Conservation (phyloP, 2,113 vertebrate species). For the Vidua chalybeata region DNA sequence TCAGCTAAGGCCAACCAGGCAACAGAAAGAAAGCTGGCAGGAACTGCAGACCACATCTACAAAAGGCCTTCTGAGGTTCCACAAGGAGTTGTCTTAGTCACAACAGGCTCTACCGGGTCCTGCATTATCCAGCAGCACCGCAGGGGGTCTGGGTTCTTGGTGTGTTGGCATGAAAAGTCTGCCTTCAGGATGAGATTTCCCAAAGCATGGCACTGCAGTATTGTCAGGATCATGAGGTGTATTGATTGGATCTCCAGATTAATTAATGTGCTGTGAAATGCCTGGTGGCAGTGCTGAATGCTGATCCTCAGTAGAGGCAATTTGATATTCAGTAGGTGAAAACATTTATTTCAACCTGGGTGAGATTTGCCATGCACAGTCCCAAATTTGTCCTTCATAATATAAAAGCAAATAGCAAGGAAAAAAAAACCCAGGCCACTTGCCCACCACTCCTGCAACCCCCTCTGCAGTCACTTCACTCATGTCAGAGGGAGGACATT, state of each 20-base stretch:
- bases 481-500: not conserved
- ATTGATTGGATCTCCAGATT: not conserved
- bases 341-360: not conserved
- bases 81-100: not conserved
- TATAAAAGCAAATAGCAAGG: not conserved
- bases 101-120: not conserved
- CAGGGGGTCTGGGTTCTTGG: not conserved
- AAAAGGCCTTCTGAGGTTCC: not conserved
- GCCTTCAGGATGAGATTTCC: not conserved
- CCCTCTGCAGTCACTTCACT: not conserved
- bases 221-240: rapidly evolving
- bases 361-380: rapidly evolving
- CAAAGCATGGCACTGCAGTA: not conserved
- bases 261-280: not conserved
- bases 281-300: not conserved
- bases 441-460: not conserved
- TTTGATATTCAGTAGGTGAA: not conserved
- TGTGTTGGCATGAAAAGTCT: not conserved
- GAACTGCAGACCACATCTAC: not conserved
- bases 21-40: not conserved
- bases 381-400: not conserved
- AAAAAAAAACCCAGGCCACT: not conserved
- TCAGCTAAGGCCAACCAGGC: not conserved
- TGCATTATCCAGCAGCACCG: not conserved
- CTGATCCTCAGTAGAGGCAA: not conserved